Conservation (phyloP, 2,888 invertebrate species). For the Metopia argyrocephala region DNA sequence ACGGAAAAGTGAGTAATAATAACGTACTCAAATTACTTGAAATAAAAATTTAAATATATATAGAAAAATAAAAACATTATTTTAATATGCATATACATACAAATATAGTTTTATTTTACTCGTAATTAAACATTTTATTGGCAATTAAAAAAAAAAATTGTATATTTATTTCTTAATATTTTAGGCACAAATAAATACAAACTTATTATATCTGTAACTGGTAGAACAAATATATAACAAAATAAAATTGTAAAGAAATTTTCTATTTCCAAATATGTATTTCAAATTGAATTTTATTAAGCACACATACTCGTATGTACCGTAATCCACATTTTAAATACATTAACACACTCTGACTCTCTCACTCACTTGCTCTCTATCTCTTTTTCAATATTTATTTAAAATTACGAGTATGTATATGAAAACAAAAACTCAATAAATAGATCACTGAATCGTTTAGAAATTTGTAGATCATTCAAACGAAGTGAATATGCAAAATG, state of each 20-base stretch:
- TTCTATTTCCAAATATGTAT: not conserved
- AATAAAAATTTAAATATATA: conserved; percentile 3
- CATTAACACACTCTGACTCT: not conserved
- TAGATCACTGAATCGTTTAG: not conserved
- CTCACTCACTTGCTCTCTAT: not conserved
- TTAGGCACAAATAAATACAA: no score
- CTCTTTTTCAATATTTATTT: not conserved
- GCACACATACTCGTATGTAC: conserved; percentile 30
- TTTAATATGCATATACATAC: not conserved
- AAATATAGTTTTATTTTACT: conserved; percentile 2
- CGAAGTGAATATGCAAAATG: conserved; percentile 3
- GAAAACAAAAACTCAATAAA: no score
- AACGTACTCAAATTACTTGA: conserved; percentile 58
- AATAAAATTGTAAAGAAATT: conserved; percentile 14
- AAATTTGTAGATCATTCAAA: conserved; percentile 18
- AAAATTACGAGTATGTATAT: not conserved
- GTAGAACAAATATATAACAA: no score
- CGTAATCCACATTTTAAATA: not conserved
- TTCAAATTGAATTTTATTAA: not conserved
- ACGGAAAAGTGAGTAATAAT: conserved; percentile 88
- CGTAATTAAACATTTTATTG: conserved; percentile 13
- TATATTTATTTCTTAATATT: no score
- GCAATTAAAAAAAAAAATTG: not conserved
- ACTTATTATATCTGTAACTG: no score
- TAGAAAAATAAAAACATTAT: not conserved